phyloP scores from a whole-genome alignment of 2,888 invertebrate genomes.

The Allophyes oxyacanthae region DNA sequence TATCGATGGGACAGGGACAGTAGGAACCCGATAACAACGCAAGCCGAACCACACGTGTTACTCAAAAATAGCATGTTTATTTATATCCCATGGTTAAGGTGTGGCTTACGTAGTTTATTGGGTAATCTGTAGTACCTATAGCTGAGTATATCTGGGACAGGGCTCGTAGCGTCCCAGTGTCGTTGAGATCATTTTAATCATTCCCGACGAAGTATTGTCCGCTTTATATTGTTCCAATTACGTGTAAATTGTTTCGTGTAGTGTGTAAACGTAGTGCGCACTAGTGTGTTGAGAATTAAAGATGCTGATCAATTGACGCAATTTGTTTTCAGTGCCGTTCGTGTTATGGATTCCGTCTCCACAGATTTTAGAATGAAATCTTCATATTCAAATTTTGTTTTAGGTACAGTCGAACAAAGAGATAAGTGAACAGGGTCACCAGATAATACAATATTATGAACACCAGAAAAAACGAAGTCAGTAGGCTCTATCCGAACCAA shows the following conservation, averaged over 20 bases:
- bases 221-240: constrained; percentile 18
- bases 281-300: constrained; percentile 22
- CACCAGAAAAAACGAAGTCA: too few relatives aligned
- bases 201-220: constrained; percentile 15
- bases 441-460: too few relatives aligned
- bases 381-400: background rate
- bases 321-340: constrained; percentile 47
- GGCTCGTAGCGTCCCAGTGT: constrained; percentile 2
- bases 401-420: too few relatives aligned
- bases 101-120: background rate
- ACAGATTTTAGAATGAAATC: background rate
- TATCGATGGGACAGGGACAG: background rate
- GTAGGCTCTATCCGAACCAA: too few relatives aligned
- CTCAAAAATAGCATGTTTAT: constrained; percentile 35
- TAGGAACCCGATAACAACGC: constrained; percentile 3
- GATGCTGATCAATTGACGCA: constrained; percentile 50
- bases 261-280: constrained; percentile 15
- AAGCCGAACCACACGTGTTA: constrained; percentile 1
- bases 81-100: constrained; percentile 42
- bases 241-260: constrained; percentile 11
- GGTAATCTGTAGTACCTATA: too few relatives aligned
- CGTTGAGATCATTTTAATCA: constrained; percentile 38
- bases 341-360: constrained; percentile 11
- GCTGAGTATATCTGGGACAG: background rate
- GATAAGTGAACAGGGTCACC: too few relatives aligned